Base-by-base conservation (phyloP, 2,797 vertebrate species). In the Typhlichthys eigenmanni region DNA sequence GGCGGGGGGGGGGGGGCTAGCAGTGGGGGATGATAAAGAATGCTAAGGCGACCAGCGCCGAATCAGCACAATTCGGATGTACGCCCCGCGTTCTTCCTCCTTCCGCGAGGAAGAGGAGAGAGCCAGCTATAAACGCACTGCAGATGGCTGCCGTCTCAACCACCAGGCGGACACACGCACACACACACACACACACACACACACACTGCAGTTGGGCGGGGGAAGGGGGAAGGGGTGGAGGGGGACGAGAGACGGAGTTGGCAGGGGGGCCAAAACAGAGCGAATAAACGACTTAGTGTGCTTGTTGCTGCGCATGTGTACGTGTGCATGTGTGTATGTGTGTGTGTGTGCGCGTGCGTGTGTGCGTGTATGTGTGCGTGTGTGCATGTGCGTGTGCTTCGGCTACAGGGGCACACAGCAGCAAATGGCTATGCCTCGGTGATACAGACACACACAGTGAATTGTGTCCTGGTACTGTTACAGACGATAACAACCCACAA, bases 121-220 rank as follows among this genome's bases (percentile, higher is more conserved):
- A 76, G 62, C 68, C 47, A 72, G 70, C 79, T 85, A 61, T 84
- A 93, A 91, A 38, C 88, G 90, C 92, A 92, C 84, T 93, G 91
- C 92, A 91, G 92, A 92, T 92, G 88, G 88, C 84, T 89, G 87
- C 88, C 88, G 90, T 88, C 87, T 92, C 74, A 84, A 82, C 81
- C 81, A 81, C 71, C 79, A 83, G 87, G 75, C 90, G 88, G 86
- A 9, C 9, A 9, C 46, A 10, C 46, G 0, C 54, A 66, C 65
- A 69, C 59, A 76, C 3, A 55, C 52, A 67, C 46, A 9, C 9
- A 1, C 46, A 47, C 46, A 7, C 24, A 90, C 85, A 83, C 54
- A 68, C 65, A 74, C 59, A 66, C 34, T 6, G 34, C 6, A 9
- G 34, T 9, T 38, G 47, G n/a, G 47, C 50, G 57, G 75, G 66